Conservation (phyloP, 2,113 vertebrate species). For the Neomonachus schauinslandi region DNA sequence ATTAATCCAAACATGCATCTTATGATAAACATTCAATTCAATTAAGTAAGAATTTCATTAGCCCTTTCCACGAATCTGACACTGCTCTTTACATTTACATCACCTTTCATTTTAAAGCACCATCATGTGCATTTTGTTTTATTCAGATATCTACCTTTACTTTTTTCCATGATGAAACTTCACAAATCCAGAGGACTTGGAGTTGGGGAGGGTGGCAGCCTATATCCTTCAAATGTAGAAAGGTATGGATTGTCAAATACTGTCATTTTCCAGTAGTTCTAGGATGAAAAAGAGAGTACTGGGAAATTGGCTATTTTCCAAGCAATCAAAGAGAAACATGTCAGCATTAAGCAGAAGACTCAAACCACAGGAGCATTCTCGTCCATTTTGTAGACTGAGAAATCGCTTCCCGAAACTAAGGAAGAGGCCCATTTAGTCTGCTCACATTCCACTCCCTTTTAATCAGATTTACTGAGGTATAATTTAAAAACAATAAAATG, state of each 20-base stretch:
- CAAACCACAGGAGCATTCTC: not conserved
- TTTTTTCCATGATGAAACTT: not conserved
- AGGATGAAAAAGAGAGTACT: not conserved
- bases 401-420: not conserved
- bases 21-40: not conserved
- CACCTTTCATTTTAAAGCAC: not conserved
- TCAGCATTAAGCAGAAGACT: slow-evolving; percentile 10
- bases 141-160: not conserved
- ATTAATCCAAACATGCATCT: not conserved
- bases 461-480: not conserved
- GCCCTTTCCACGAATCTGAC: not conserved
- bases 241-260: not conserved
- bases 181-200: not conserved
- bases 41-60: not conserved
- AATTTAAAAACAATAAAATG: not conserved
- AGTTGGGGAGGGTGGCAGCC: not conserved
- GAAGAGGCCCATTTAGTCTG: not conserved
- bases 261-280: not conserved
- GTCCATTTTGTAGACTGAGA: not conserved
- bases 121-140: not conserved
- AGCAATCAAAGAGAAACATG: not conserved
- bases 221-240: not conserved
- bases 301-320: not conserved
- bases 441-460: not conserved
- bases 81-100: not conserved